Evolutionary conservation across 2,888 invertebrate genomes (phyloP).

Genomic region (Oxystoma pomonae): DNA sequence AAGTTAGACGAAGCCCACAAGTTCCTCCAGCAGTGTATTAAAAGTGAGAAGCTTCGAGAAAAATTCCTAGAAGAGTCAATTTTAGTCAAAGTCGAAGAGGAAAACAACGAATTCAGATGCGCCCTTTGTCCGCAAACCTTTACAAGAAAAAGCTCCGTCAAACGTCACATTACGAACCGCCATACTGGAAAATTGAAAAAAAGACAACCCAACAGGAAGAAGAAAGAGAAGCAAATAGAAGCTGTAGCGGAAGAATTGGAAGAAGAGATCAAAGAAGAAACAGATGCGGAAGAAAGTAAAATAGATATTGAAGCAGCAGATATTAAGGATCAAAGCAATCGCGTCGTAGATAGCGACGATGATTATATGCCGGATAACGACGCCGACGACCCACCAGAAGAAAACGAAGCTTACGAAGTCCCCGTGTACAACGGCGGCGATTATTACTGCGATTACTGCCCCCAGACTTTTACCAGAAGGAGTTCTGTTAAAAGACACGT

Average conservation of each 20-base stretch:
- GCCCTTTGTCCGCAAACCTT: background rate
- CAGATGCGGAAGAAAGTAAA: background rate
- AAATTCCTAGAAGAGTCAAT: background rate
- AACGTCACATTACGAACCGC: background rate
- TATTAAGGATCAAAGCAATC: background rate
- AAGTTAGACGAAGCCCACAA: background rate
- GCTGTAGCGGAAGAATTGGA: background rate
- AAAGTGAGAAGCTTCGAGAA: background rate
- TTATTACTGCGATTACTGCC: background rate
- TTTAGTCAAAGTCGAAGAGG: background rate
- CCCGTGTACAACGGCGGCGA: background rate
- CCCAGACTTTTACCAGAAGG: background rate
- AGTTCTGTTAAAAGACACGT: background rate
- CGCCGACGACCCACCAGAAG: background rate
- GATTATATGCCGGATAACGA: background rate
- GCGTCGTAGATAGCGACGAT: background rate
- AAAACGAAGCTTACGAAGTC: background rate
- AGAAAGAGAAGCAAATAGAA: background rate
- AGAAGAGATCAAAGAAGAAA: background rate
- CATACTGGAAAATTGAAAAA: background rate
- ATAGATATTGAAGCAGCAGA: background rate
- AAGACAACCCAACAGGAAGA: background rate
- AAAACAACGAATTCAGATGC: background rate
- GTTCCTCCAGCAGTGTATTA: background rate
- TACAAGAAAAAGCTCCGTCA: background rate